Conservation (phyloP, 2,797 vertebrate species). For the Lateolabrax maculatus region DNA sequence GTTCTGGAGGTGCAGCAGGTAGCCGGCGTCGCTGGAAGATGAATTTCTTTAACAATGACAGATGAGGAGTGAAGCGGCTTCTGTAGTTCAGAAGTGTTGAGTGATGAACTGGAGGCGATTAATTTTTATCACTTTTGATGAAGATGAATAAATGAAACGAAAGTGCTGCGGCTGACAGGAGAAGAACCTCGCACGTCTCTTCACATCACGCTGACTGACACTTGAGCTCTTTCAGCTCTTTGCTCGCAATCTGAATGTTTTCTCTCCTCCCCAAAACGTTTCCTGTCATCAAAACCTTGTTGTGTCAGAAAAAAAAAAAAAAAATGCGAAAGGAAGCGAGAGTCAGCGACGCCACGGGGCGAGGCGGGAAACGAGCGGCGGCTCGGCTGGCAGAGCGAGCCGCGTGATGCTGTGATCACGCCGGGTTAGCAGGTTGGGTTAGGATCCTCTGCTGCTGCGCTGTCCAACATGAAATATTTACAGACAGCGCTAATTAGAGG, state of each 20-base stretch:
- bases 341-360: background rate
- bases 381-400: background rate
- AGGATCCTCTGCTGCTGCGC: slow-evolving; percentile 36
- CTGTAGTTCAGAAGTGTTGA: background rate
- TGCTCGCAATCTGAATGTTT: background rate
- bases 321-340: background rate
- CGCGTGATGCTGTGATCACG: background rate
- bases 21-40: background rate
- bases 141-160: background rate
- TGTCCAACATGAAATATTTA: slow-evolving; percentile 60
- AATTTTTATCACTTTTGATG: background rate
- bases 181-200: background rate
- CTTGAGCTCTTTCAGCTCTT: background rate
- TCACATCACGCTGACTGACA: background rate
- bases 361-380: background rate
- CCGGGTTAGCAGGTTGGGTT: slow-evolving; percentile 22
- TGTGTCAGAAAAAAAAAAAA: background rate
- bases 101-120: background rate
- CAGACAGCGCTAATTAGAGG: slow-evolving; percentile 57
- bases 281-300: background rate
- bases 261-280: background rate
- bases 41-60: background rate
- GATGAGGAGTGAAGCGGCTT: slow-evolving; percentile 20
- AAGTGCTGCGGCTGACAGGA: background rate
- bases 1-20: background rate